Percentiles rank a stretch among this genome's conserved stretches.
Conservation (phyloP, 2,888 invertebrate genomes). For the Ophion slaviceki region DNA sequence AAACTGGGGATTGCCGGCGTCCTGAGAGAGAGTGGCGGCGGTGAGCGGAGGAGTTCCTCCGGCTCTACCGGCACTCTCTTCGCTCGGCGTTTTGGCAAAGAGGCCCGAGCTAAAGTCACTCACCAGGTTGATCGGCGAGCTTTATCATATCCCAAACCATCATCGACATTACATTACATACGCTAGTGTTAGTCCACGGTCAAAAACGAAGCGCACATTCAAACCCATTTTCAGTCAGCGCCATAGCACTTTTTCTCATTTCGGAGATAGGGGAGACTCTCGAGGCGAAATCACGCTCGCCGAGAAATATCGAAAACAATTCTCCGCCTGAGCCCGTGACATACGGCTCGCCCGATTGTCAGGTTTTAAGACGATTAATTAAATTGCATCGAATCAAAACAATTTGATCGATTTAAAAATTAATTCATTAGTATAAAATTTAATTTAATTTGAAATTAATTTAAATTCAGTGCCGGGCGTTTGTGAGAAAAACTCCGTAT, state of each 20-base stretch:
- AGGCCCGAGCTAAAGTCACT: conserved; percentile 97
- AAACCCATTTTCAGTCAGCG: conserved; percentile 54
- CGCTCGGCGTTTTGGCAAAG: conserved; percentile 96
- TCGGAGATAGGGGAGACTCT: no score
- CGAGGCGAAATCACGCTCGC: neutral
- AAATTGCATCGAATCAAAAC: no score
- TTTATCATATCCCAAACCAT: conserved; percentile 80
- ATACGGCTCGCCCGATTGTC: no score
- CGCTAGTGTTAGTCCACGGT: conserved; percentile 74
- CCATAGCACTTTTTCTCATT: neutral
- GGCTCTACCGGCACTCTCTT: conserved; percentile 89
- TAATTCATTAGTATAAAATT: no score
- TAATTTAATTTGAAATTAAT: no score
- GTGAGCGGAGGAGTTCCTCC: conserved; percentile 88
- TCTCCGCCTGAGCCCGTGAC: no score
- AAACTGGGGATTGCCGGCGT: conserved; percentile 81
- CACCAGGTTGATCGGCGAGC: conserved; percentile 97
- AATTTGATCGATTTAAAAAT: no score
- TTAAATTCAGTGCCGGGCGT: no score
- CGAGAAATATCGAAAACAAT: neutral
- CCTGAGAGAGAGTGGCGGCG: conserved; percentile 84
- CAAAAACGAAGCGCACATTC: conserved; percentile 37
- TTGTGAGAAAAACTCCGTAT: no score
- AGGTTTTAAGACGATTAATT: no score
- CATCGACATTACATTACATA: conserved; percentile 75